Base-by-base conservation (phyloP, 2,888 invertebrate genomes). In the Eustalomyia histrio region DNA sequence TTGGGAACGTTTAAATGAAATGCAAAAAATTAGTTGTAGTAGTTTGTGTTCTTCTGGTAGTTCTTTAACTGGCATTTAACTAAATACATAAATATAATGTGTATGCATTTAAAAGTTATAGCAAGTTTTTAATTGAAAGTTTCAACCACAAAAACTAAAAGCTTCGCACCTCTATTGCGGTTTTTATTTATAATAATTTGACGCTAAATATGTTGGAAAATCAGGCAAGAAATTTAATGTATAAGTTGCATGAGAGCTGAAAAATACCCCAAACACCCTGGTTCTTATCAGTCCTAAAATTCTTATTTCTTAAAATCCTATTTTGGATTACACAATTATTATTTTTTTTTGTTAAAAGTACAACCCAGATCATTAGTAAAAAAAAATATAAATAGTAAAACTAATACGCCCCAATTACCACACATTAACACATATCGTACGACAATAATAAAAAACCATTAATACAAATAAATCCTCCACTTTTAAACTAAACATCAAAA, bases 1-100 rank as follows among this genome's bases (percentile, higher is more conserved):
- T 2, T 90, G 90, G 90, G 84, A 88, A 29, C 86, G 85, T 60
- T 84, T 89, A n/a, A 83, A 85, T 68, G 87, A 89, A 52, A 69
- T 86, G 47, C 88, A 88, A 57, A 87, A 85, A 83, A 82, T 84
- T 68, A 85, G 84, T 67, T 86, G 84, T 0, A 83, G 84, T 10
- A 83, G 82, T 24, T 60, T 85, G 52, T 83, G 82, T 8, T 76
- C 79, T 5, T 75, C 78, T 55, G 29, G 39, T 6, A 83, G 75
- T 64, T 76, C 63, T 9, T 60, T 64, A n/a, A 63, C 63, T 73
- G 58, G 63, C 14, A 74, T 52, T 50, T 72, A 68, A 57, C n/a
- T n/a, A n/a, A n/a, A n/a, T n/a, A n/a, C 17, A 6, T 87, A 60
- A 65, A 39, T 33, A 47, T n/a, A 33, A 60, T 18, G 18, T 43